A percentile compares a stretch with the other conserved stretches of the same genome.
These are phyloP conservation scores for Stichodactyla mertensii DNA, from an alignment of 64 coral and sea anemone genomes.

Conservation along the genomic window DNA sequence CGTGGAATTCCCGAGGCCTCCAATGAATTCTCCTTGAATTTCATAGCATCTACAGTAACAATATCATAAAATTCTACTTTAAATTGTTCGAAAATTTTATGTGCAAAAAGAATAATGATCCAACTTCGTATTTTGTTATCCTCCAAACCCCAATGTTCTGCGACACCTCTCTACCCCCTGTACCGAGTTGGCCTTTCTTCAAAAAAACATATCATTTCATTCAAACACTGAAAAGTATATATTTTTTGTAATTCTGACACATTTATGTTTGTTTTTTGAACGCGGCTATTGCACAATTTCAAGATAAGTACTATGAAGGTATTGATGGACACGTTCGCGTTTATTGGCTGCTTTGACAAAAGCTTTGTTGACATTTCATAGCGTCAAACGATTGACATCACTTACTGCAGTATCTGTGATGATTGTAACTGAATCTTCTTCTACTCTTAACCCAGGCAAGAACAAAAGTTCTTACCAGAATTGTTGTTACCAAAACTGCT, in stretches of 20 bases:
- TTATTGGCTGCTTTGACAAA: conserved; percentile 1
- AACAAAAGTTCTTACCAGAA: neutral
- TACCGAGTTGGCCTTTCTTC: too few relatives aligned
- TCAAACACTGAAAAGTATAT: neutral
- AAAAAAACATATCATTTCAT: neutral
- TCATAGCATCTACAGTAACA: too few relatives aligned
- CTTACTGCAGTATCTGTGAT: conserved; percentile 12
- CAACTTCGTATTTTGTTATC: too few relatives aligned
- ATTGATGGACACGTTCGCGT: neutral
- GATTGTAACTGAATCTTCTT: neutral
- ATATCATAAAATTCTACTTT: too few relatives aligned
- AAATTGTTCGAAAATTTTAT: too few relatives aligned
- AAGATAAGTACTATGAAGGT: neutral
- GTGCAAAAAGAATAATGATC: too few relatives aligned
- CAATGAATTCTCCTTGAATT: too few relatives aligned
- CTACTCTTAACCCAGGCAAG: neutral
- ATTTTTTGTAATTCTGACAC: neutral
- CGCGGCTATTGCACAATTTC: neutral
- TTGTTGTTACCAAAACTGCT: too few relatives aligned
- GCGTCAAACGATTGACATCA: conserved; percentile 7
- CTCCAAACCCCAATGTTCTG: too few relatives aligned
- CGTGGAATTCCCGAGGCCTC: too few relatives aligned
- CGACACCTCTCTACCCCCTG: too few relatives aligned
- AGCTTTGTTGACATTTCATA: conserved; percentile 4
- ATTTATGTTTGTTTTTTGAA: too few relatives aligned